Conservation (phyloP, 2,888 invertebrate species). For the Phorcus lineatus region DNA sequence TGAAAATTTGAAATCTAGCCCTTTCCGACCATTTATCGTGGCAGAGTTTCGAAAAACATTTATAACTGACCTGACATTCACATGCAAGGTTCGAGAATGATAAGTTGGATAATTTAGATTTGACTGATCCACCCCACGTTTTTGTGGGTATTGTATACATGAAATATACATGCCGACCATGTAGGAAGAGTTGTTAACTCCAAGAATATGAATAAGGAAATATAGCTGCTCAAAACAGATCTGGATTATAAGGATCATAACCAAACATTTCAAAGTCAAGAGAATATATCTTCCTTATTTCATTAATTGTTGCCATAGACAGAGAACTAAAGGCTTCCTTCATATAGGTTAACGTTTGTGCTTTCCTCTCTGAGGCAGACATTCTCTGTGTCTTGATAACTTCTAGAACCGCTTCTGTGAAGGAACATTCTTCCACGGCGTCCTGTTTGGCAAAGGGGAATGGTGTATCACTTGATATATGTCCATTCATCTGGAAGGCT, state of each 20-base stretch:
- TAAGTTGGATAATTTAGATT: too few relatives aligned
- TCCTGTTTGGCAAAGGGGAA: not conserved
- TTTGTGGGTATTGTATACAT: too few relatives aligned
- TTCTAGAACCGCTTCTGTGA: not conserved
- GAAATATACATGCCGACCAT: too few relatives aligned
- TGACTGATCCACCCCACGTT: too few relatives aligned
- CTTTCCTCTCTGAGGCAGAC: not conserved
- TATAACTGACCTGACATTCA: too few relatives aligned
- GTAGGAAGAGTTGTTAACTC: too few relatives aligned
- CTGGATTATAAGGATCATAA: not conserved
- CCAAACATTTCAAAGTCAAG: slow-evolving; percentile 13
- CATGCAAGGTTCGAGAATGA: too few relatives aligned
- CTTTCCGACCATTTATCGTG: too few relatives aligned
- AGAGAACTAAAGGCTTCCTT: not conserved
- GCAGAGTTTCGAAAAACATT: too few relatives aligned
- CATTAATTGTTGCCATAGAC: not conserved
- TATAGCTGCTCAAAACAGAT: not conserved
- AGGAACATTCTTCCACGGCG: not conserved
- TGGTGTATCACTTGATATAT: not conserved
- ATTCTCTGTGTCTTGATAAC: not conserved
- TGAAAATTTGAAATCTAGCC: too few relatives aligned
- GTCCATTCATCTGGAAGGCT: slow-evolving; percentile 5
- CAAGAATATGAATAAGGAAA: too few relatives aligned
- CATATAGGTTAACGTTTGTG: not conserved
- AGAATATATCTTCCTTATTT: not conserved